phyloP scores from a whole-genome alignment of 2,888 invertebrate species.

The Galeruca laticollis region DNA sequence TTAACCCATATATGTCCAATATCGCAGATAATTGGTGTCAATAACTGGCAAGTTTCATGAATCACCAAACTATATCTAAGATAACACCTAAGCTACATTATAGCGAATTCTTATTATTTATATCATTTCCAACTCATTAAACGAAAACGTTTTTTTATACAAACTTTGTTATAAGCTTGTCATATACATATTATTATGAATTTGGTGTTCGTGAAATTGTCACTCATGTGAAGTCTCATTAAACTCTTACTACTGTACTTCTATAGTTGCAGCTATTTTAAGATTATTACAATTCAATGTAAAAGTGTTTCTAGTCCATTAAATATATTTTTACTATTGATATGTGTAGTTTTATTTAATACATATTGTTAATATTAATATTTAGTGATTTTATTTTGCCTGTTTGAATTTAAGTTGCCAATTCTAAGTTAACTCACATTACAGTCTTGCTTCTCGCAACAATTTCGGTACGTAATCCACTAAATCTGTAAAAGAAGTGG shows the following conservation, averaged over 20 bases:
- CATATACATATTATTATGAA: no score
- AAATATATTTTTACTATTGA: conserved; percentile 42
- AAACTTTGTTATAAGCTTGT: no score
- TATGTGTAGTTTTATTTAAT: conserved; percentile 19
- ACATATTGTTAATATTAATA: no score
- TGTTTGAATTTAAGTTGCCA: no score
- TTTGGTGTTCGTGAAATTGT: background rate
- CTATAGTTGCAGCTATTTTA: conserved; percentile 29
- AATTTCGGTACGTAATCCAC: no score
- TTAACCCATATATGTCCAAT: conserved; percentile 13
- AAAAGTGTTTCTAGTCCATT: conserved; percentile 44
- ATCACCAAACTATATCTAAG: background rate
- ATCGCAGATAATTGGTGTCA: background rate
- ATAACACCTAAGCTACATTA: no score
- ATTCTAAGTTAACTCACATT: no score
- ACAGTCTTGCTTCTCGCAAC: no score
- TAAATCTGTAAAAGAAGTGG: no score
- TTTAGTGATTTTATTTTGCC: no score
- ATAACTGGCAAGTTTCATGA: conserved; percentile 3
- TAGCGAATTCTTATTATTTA: background rate
- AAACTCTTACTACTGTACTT: background rate
- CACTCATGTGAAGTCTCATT: background rate
- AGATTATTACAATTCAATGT: conserved; percentile 23
- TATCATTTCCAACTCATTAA: background rate
- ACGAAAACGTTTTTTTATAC: background rate